Conservation (phyloP, 1,140 invertebrate genomes). For the Psilanteris sp. region DNA sequence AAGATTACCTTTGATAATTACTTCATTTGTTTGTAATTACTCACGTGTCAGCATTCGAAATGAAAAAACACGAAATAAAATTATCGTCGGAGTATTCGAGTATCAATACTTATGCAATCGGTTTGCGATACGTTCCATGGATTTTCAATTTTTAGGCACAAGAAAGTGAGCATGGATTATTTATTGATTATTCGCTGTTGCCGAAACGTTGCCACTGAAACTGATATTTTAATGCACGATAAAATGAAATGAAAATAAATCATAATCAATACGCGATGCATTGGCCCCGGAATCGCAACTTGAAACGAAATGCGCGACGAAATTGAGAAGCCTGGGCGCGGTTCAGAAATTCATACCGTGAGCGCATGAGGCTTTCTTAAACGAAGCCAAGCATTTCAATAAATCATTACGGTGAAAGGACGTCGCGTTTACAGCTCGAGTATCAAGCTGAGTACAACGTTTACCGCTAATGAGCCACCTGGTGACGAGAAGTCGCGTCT, state of each 20-base stretch:
- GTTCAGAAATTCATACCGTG: constrained; percentile 54
- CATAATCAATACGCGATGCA: constrained; percentile 48
- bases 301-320: constrained; percentile 51
- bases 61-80: too few relatives aligned
- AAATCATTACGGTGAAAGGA: constrained; percentile 66
- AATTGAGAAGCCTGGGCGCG: constrained; percentile 61
- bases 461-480: constrained; percentile 72
- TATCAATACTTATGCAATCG: too few relatives aligned
- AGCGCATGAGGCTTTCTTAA: constrained; percentile 44
- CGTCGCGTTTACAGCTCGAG: constrained; percentile 56
- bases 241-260: constrained; percentile 51
- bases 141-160: constrained; percentile 28
- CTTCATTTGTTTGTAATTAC: constrained; percentile 47
- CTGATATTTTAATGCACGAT: constrained; percentile 29
- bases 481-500: constrained; percentile 64
- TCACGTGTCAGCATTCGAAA: too few relatives aligned
- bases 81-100: too few relatives aligned
- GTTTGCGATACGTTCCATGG: too few relatives aligned
- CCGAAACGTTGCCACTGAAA: constrained; percentile 14
- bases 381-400: constrained; percentile 55
- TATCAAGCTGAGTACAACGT: constrained; percentile 59
- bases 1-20: constrained; percentile 45
- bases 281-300: constrained; percentile 17
- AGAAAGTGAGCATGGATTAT: constrained; percentile 50
- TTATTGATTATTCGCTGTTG: constrained; percentile 36